phyloP scores from a whole-genome alignment of 1,140 invertebrate species.

The Cepaea nemoralis region DNA sequence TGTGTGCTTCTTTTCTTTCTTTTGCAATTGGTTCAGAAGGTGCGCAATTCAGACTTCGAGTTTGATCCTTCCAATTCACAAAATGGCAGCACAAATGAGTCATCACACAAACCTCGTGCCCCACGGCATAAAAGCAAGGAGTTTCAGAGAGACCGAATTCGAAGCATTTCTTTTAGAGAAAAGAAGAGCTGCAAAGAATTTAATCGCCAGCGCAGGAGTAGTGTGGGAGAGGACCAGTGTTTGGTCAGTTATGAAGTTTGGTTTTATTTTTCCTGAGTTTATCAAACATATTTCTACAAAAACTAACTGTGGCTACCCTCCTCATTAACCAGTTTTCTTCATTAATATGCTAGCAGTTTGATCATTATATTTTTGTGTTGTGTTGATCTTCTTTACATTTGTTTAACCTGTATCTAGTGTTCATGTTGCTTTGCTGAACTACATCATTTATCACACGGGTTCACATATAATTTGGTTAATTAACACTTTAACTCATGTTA shows the following conservation, averaged over 20 bases:
- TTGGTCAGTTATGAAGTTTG: constrained; percentile 59
- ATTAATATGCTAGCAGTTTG: too few relatives aligned
- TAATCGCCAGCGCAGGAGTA: constrained; percentile 65
- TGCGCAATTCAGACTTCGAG: constrained; percentile 14
- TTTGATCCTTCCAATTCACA: not conserved
- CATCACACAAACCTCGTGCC: constrained; percentile 53
- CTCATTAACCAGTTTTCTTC: not conserved
- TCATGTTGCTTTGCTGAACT: too few relatives aligned
- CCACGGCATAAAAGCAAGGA: constrained; percentile 51
- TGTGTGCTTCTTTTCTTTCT: constrained; percentile 29
- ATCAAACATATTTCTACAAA: not conserved
- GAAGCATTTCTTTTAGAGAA: constrained; percentile 69
- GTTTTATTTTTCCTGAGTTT: not conserved
- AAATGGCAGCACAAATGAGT: constrained; percentile 38
- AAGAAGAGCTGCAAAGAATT: constrained; percentile 66
- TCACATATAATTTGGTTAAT: too few relatives aligned
- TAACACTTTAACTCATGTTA: too few relatives aligned
- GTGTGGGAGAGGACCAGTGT: constrained; percentile 57
- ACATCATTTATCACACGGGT: too few relatives aligned
- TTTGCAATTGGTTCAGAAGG: not conserved
- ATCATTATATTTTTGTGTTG: too few relatives aligned
- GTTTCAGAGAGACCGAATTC: constrained; percentile 55
- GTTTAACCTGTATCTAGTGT: too few relatives aligned
- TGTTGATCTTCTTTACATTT: too few relatives aligned
- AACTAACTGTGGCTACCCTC: not conserved